Conservation (phyloP, 2,113 vertebrate species). For the Turnix velox region DNA sequence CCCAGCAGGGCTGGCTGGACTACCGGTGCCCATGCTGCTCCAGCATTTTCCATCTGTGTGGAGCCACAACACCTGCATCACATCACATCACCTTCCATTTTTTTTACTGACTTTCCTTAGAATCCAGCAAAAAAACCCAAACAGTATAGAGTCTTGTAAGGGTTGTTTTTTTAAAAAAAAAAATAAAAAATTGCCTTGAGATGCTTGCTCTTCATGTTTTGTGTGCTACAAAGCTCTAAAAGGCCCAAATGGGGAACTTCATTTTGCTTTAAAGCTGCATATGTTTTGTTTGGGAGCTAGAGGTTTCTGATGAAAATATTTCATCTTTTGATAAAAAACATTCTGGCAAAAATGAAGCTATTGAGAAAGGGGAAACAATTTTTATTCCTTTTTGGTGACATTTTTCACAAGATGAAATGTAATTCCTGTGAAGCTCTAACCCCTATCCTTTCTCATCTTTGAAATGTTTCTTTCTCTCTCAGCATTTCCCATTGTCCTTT, state of each 20-base stretch:
- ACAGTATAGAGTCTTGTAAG: neutral
- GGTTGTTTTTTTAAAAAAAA: neutral
- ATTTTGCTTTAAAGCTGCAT: neutral
- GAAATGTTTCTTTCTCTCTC: slow-evolving; percentile 23
- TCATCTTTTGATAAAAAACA: slow-evolving; percentile 34
- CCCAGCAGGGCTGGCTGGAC: neutral
- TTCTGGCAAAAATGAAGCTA: slow-evolving; percentile 14
- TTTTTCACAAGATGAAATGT: slow-evolving; percentile 52
- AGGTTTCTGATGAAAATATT: slow-evolving; percentile 16
- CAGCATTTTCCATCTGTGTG: accelerated
- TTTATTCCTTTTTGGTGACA: slow-evolving; percentile 33
- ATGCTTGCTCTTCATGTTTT: neutral
- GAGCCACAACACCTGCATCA: neutral
- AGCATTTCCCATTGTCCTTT: slow-evolving; percentile 56
- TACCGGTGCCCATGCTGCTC: accelerated
- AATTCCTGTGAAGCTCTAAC: slow-evolving; percentile 11
- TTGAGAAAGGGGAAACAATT: slow-evolving; percentile 9
- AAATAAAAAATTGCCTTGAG: neutral
- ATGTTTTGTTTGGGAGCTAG: neutral
- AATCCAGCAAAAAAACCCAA: neutral
- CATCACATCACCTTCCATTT: neutral
- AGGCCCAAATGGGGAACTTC: neutral
- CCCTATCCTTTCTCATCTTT: slow-evolving; percentile 48
- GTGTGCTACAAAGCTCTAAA: neutral
- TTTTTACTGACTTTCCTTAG: neutral